Percentiles rank a stretch among this genome's conserved stretches.
phyloP scores from a whole-genome alignment of 2,888 invertebrate species.

The Antheraea yamamai region DNA sequence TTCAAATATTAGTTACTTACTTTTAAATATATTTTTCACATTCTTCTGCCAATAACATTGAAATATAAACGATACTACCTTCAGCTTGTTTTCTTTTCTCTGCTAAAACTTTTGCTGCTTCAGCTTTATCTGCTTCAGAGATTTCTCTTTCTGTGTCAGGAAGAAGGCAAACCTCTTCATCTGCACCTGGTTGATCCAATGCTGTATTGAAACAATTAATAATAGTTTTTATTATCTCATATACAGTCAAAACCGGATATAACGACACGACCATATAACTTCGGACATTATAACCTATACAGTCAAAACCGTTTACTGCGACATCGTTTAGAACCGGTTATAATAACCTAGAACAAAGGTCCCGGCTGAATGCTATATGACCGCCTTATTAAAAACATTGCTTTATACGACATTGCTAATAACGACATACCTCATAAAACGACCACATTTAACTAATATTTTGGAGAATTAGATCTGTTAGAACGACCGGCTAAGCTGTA shows the following conservation, averaged over 20 bases:
- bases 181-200: conserved; percentile 83
- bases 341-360: too few species aligned
- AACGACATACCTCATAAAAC: too few species aligned
- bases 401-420: too few species aligned
- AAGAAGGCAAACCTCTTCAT: conserved; percentile 85
- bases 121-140: conserved; percentile 85
- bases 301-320: too few species aligned
- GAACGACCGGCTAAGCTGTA: too few species aligned
- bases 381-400: too few species aligned
- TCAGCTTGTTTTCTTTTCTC: conserved; percentile 70
- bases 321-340: too few species aligned
- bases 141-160: conserved; percentile 86
- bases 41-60: not conserved
- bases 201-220: conserved; percentile 44
- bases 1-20: not conserved
- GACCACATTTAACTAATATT: too few species aligned
- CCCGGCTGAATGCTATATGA: too few species aligned
- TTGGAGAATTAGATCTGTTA: too few species aligned
- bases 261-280: too few species aligned
- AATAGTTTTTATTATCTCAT: not conserved
- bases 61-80: conserved; percentile 28
- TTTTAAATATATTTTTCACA: not conserved
- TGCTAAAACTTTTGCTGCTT: conserved; percentile 77
- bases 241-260: not conserved
- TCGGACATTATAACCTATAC: too few species aligned